Evolutionary conservation across 2,113 vertebrate species (phyloP).

Genomic region (Ptychochromis oligacanthus): DNA sequence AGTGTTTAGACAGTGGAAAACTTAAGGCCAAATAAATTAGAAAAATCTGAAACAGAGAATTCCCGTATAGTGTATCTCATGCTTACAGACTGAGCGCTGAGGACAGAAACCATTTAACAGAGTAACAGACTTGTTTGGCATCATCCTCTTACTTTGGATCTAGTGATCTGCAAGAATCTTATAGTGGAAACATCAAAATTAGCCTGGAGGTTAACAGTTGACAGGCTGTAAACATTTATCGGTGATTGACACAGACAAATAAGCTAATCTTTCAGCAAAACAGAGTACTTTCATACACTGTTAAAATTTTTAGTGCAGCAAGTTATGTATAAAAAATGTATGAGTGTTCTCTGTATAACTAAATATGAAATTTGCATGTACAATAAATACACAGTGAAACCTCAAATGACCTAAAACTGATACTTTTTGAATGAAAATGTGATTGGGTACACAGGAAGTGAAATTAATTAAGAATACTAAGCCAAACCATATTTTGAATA

Average conservation of each 20-base stretch:
- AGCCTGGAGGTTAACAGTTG: background rate
- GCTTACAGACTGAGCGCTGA: constrained; percentile 23
- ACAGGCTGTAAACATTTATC: background rate
- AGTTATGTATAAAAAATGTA: background rate
- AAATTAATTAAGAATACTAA: background rate
- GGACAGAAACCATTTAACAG: constrained; percentile 13
- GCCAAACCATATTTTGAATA: background rate
- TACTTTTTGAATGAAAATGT: background rate
- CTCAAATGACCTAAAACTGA: background rate
- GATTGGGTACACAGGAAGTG: background rate
- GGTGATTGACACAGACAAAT: background rate
- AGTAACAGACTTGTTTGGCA: background rate
- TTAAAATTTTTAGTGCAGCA: background rate
- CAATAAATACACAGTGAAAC: background rate
- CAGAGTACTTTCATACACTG: background rate
- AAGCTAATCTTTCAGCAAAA: background rate
- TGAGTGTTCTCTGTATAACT: background rate
- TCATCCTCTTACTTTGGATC: background rate
- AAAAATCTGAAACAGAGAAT: constrained; percentile 20
- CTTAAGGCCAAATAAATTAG: constrained; percentile 32
- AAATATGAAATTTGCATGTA: background rate
- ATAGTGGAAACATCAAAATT: background rate
- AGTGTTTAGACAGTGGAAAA: constrained; percentile 53
- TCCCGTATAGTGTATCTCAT: constrained; percentile 14
- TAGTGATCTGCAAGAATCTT: background rate